phyloP scores from a whole-genome alignment of 2,797 vertebrate species.

The Pelobates cultripes region DNA sequence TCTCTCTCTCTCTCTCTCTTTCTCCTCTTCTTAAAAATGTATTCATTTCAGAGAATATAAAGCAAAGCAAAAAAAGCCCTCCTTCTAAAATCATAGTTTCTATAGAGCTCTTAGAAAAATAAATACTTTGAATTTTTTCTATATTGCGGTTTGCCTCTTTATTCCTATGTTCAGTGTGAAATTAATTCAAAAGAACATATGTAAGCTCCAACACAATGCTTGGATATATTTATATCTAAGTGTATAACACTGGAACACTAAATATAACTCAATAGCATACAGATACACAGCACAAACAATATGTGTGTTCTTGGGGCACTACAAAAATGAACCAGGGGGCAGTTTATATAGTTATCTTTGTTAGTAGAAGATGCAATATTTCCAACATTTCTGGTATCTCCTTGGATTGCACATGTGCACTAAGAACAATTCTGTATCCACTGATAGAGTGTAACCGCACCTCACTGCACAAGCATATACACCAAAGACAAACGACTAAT shows the following conservation, averaged over 20 bases:
- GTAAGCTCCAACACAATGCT: too few species aligned
- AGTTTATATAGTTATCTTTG: not conserved
- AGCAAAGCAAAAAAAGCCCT: constrained; percentile 24
- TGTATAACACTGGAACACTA: too few species aligned
- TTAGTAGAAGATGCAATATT: too few species aligned
- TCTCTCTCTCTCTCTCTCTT: not conserved
- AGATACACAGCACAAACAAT: too few species aligned
- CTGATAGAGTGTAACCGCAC: constrained; percentile 6
- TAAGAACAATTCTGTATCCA: too few species aligned
- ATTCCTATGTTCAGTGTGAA: not conserved
- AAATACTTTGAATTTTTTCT: not conserved
- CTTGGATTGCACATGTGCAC: not conserved
- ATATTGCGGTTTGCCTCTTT: not conserved
- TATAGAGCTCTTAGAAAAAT: not conserved
- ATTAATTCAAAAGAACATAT: not conserved
- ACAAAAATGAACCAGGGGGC: too few species aligned
- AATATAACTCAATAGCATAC: too few species aligned
- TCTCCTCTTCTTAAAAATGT: constrained; percentile 11
- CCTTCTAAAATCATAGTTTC: constrained; percentile 16
- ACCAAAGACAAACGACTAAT: too few species aligned
- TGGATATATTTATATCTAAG: too few species aligned
- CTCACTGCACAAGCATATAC: constrained; percentile 3
- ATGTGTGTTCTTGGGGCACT: too few species aligned
- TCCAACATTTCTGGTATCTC: not conserved
- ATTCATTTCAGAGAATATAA: not conserved